Conservation (phyloP, 2,113 vertebrate species). For the Hydrochoerus hydrochaeris region DNA sequence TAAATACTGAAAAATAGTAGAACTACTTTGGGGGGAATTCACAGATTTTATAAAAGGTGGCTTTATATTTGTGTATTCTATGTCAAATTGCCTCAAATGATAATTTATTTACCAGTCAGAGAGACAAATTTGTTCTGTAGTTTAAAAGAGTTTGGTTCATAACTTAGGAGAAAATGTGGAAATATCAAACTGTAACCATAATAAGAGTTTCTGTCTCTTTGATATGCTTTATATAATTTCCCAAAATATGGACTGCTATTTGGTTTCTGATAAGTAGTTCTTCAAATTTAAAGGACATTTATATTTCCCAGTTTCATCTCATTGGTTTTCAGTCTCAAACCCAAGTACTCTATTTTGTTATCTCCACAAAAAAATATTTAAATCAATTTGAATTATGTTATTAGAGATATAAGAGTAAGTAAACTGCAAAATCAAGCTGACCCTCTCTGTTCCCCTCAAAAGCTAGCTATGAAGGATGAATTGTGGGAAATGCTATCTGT, state of each 20-base stretch:
- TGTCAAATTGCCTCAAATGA: constrained; percentile 44
- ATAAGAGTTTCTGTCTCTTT: neutral
- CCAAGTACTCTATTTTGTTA: neutral
- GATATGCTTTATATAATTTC: neutral
- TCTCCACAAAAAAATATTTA: neutral
- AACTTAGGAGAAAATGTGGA: neutral
- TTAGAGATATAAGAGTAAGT: neutral
- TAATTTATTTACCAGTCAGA: constrained; percentile 14
- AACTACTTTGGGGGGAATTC: neutral
- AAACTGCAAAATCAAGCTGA: neutral
- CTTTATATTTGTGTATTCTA: constrained; percentile 45
- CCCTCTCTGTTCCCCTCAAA: neutral
- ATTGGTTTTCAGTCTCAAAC: neutral
- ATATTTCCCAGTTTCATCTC: neutral
- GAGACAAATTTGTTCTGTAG: constrained; percentile 35
- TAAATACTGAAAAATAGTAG: neutral
- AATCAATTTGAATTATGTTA: constrained; percentile 17
- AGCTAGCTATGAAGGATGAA: neutral
- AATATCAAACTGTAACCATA: neutral
- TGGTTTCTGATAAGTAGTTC: constrained; percentile 13
- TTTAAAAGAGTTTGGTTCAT: constrained; percentile 14
- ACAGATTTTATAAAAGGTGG: constrained; percentile 23
- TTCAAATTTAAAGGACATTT: constrained; percentile 17
- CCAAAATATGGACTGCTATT: neutral
- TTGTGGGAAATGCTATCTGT: neutral